Conservation (phyloP, 2,797 vertebrate species). For the Chiroxiphia lanceolata region DNA sequence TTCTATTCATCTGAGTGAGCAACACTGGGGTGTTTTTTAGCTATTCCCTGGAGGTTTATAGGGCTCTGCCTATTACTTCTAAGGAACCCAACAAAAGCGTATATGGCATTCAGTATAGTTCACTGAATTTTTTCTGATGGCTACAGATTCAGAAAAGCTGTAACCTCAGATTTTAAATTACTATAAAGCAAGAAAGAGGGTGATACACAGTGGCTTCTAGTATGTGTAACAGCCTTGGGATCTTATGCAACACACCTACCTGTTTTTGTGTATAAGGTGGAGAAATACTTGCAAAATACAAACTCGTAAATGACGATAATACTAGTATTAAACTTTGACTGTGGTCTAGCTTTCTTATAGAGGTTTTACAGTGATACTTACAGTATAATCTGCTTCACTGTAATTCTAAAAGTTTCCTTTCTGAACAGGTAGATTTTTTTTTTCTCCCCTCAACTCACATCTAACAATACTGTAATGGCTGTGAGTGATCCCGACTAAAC, state of each 20-base stretch:
- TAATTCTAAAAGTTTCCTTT: not conserved
- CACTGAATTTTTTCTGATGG: not conserved
- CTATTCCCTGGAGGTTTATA: not conserved
- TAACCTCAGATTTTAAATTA: not conserved
- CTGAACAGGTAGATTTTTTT: not conserved
- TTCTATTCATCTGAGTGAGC: not conserved
- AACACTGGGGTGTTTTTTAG: not conserved
- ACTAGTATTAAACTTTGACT: not conserved
- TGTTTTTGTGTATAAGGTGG: not conserved
- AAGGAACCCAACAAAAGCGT: not conserved
- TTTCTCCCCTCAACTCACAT: not conserved
- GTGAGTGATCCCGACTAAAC: not conserved
- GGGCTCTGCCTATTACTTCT: not conserved
- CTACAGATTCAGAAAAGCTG: not conserved
- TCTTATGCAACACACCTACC: not conserved
- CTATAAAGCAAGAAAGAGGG: not conserved
- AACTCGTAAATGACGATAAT: not conserved
- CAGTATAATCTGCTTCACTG: not conserved
- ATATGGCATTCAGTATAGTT: not conserved
- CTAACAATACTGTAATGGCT: not conserved
- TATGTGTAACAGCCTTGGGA: not conserved
- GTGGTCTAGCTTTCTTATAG: not conserved
- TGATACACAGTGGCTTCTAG: not conserved
- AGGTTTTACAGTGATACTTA: not conserved
- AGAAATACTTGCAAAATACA: not conserved